A percentile compares a stretch with the other conserved stretches of the same genome.
Conservation (phyloP, 1,140 invertebrate genomes). For the Trialeurodes vaporariorum region DNA sequence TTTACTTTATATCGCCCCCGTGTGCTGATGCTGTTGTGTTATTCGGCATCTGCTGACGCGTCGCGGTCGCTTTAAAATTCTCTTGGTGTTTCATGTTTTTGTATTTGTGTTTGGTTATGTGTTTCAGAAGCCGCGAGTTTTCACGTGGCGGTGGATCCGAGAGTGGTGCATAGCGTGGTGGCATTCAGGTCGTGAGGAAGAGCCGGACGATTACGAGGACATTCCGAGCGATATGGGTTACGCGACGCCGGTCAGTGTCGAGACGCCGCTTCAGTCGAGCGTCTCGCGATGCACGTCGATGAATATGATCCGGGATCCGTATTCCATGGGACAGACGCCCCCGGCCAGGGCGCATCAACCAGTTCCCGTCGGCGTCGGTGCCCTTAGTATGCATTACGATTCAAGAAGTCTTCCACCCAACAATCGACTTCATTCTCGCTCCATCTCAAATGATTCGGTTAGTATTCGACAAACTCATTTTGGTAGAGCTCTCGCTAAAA, state of each 20-base stretch:
- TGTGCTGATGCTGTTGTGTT: too few species aligned
- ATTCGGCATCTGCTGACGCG: background rate
- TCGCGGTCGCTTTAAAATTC: background rate
- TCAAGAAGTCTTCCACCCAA: slow-evolving; percentile 34
- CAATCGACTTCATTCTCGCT: slow-evolving; percentile 40
- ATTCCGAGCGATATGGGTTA: slow-evolving; percentile 54
- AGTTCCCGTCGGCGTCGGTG: slow-evolving; percentile 26
- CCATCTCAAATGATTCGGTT: slow-evolving; percentile 54
- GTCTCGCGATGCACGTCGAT: slow-evolving; percentile 72
- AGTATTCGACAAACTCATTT: too few species aligned
- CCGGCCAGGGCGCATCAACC: slow-evolving; percentile 36
- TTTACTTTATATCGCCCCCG: too few species aligned
- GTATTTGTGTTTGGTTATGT: background rate
- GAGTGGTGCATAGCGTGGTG: slow-evolving; percentile 76
- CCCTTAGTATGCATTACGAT: slow-evolving; percentile 30
- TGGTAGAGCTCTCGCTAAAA: background rate
- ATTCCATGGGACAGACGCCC: slow-evolving; percentile 39
- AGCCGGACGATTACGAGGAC: slow-evolving; percentile 56
- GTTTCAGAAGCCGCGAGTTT: slow-evolving; percentile 28
- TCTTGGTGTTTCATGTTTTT: background rate
- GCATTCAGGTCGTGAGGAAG: slow-evolving; percentile 68
- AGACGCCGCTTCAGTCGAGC: slow-evolving; percentile 70
- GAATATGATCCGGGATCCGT: slow-evolving; percentile 63
- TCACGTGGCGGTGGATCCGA: slow-evolving; percentile 48
- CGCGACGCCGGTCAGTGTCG: slow-evolving; percentile 73